Evolutionary conservation across 1,140 invertebrate species (phyloP).

Genomic region (Oryctes rhinoceros): DNA sequence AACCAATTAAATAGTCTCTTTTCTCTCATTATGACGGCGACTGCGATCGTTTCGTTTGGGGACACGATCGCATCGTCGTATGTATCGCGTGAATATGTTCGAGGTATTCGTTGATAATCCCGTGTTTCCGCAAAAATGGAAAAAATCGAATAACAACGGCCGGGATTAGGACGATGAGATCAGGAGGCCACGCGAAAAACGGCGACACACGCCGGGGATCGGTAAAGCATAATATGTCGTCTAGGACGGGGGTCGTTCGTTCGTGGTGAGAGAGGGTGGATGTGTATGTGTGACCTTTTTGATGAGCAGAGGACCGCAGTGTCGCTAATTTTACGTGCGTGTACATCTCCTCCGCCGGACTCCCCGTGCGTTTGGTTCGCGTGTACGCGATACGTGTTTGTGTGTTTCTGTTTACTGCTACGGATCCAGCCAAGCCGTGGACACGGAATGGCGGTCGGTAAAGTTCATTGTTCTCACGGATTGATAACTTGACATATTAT

Average conservation of each 20-base stretch:
- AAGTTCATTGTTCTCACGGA: conserved; percentile 60
- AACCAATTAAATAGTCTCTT: conserved; percentile 63
- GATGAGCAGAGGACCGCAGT: background rate
- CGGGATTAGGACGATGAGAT: conserved; percentile 11
- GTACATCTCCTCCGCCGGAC: background rate
- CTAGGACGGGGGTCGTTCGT: background rate
- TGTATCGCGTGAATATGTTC: too few species aligned
- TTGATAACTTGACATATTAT: conserved; percentile 54
- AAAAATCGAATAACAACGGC: background rate
- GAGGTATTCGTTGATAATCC: background rate
- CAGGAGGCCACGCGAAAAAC: background rate
- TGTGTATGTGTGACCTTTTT: conserved; percentile 11
- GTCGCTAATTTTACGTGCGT: conserved; percentile 18
- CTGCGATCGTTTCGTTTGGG: background rate
- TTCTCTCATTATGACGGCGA: conserved; percentile 55
- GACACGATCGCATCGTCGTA: background rate
- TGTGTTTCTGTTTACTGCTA: too few species aligned
- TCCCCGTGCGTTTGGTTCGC: background rate
- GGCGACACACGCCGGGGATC: background rate
- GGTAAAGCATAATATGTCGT: conserved; percentile 38
- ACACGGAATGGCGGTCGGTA: conserved; percentile 59
- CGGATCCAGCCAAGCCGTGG: conserved; percentile 50
- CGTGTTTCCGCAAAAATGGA: background rate
- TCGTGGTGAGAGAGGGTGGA: background rate
- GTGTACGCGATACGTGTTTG: background rate